phyloP scores from a whole-genome alignment of 2,797 vertebrate species.

The Staurois parvus region DNA sequence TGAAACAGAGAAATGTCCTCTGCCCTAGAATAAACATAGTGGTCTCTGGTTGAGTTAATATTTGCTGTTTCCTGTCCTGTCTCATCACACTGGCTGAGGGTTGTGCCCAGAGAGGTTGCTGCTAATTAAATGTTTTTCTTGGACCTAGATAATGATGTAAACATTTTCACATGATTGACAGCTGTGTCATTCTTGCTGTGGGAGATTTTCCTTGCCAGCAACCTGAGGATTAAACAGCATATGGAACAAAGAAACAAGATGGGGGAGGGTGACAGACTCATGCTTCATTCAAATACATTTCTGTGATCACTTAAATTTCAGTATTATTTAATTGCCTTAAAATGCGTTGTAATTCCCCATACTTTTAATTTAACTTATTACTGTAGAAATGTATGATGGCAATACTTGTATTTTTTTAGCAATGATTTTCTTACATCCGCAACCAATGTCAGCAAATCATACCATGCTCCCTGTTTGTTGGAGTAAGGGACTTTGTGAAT shows the following conservation, averaged over 20 bases:
- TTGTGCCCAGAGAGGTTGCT: constrained; percentile 68
- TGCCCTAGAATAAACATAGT: constrained; percentile 73
- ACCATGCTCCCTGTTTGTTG: background rate
- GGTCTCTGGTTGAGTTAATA: constrained; percentile 72
- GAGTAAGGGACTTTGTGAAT: constrained; percentile 7
- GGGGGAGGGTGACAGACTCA: background rate
- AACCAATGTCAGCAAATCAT: background rate
- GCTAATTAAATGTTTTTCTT: constrained; percentile 74
- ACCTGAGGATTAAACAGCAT: constrained; percentile 1
- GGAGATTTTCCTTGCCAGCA: constrained; percentile 12
- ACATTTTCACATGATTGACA: constrained; percentile 65
- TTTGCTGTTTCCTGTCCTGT: constrained; percentile 70
- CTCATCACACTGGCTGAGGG: constrained; percentile 66
- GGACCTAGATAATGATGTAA: constrained; percentile 70
- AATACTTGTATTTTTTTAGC: too few relatives aligned
- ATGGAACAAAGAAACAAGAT: constrained; percentile 2
- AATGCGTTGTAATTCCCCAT: background rate
- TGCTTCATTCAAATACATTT: background rate
- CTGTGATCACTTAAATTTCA: background rate
- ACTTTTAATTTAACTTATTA: background rate
- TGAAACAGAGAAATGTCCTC: constrained; percentile 69
- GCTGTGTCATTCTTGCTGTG: background rate
- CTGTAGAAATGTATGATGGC: too few relatives aligned
- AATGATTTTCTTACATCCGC: background rate
- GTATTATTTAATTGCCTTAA: background rate